A percentile compares a stretch with the other conserved stretches of the same genome.
Conservation (phyloP, 1,140 invertebrate species). For the Orchestia grillus region DNA sequence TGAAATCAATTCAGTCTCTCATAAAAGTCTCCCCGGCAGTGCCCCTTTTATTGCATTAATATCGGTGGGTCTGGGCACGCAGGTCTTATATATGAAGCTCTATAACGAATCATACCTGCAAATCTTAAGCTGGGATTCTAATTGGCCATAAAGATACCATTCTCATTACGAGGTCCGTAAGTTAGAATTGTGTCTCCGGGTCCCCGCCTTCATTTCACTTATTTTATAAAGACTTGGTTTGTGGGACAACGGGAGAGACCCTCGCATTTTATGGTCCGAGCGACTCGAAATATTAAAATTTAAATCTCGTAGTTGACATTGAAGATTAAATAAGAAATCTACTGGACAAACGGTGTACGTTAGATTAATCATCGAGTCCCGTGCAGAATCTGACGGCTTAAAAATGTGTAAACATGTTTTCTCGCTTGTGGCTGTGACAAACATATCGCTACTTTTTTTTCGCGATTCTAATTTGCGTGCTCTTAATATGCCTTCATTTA, state of each 20-base stretch:
- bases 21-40: neutral
- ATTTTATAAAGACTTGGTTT: neutral
- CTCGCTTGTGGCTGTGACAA: neutral
- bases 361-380: neutral
- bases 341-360: neutral
- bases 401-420: neutral
- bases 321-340: neutral
- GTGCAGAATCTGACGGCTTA: neutral
- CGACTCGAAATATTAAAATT: neutral
- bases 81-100: neutral
- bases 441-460: neutral
- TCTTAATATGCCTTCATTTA: neutral
- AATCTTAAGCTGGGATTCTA: slow-evolving; percentile 34
- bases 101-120: slow-evolving; percentile 12
- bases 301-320: neutral
- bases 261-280: neutral
- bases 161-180: slow-evolving; percentile 31
- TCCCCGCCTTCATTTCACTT: neutral
- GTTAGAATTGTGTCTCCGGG: neutral
- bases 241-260: neutral
- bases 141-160: slow-evolving; percentile 22
- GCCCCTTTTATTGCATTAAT: slow-evolving; percentile 37
- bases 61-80: neutral
- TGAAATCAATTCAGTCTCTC: slow-evolving; percentile 17
- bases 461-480: neutral